Conservation (phyloP, 2,888 invertebrate species). For the Troides oblongomaculatus region DNA sequence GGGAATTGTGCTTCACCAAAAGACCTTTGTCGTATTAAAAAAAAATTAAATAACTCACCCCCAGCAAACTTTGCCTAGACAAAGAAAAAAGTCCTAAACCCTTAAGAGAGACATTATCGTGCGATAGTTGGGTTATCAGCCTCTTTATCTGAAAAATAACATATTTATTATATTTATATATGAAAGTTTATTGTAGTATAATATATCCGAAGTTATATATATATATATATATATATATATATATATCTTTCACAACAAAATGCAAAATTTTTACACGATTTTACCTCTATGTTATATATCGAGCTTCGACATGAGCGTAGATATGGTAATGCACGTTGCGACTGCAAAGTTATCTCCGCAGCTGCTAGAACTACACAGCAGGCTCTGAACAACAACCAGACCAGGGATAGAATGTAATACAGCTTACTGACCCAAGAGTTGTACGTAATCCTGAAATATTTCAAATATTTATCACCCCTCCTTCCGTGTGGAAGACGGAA, state of each 20-base stretch:
- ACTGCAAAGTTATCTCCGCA: conserved; percentile 78
- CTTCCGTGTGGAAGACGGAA: no score
- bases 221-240: background rate
- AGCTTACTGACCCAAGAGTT: conserved; percentile 63
- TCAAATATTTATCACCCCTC: background rate
- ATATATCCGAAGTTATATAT: background rate
- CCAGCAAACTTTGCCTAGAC: conserved; percentile 75
- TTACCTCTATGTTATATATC: conserved; percentile 81
- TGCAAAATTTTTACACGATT: background rate
- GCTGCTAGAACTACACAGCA: conserved; percentile 82
- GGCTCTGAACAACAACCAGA: conserved; percentile 82
- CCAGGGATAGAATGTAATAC: conserved; percentile 83
- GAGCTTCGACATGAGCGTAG: conserved; percentile 71
- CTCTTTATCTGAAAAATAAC: conserved; percentile 73
- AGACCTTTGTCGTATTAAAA: background rate
- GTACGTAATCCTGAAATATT: conserved; percentile 37
- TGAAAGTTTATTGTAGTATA: no score
- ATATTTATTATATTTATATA: background rate
- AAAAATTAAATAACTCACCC: conserved; percentile 51
- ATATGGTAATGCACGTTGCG: conserved; percentile 67
- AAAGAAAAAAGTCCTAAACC: conserved; percentile 79
- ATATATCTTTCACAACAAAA: background rate
- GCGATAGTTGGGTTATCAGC: conserved; percentile 78
- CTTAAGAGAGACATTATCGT: conserved; percentile 77
- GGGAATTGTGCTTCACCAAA: no score